phyloP scores from a whole-genome alignment of 2,888 invertebrate species.

The Temnothorax ravouxi region DNA sequence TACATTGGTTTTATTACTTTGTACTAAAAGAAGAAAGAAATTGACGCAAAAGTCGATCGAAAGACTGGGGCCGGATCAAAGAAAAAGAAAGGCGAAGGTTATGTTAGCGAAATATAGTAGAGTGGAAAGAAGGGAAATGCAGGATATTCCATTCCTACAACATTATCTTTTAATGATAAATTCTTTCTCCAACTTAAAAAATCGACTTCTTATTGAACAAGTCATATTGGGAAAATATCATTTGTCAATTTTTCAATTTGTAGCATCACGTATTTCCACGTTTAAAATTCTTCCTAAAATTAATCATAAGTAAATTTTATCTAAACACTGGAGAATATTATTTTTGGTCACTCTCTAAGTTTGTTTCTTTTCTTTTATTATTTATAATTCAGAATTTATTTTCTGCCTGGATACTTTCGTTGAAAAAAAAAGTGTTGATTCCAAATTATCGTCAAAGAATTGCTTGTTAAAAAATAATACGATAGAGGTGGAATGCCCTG shows the following conservation, averaged over 20 bases:
- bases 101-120: constrained; percentile 23
- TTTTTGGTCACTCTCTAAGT: background rate
- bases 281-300: constrained; percentile 5
- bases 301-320: background rate
- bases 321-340: background rate
- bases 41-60: constrained; percentile 39
- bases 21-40: constrained; percentile 35
- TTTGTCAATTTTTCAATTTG: background rate
- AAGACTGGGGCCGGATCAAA: constrained; percentile 21
- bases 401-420: background rate
- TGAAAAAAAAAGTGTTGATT: background rate
- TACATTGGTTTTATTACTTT: constrained; percentile 34
- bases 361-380: background rate
- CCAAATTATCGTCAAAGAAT: background rate
- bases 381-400: background rate
- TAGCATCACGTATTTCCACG: background rate
- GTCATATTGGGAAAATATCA: background rate
- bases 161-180: constrained; percentile 19
- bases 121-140: constrained; percentile 1
- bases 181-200: background rate
- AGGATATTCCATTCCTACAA: background rate
- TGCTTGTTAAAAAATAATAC: constrained; percentile 9
- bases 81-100: constrained; percentile 38
- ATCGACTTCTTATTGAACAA: background rate
- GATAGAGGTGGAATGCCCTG: background rate